Base-by-base conservation (phyloP, 2,113 vertebrate species). In the Seriola dumerili region DNA sequence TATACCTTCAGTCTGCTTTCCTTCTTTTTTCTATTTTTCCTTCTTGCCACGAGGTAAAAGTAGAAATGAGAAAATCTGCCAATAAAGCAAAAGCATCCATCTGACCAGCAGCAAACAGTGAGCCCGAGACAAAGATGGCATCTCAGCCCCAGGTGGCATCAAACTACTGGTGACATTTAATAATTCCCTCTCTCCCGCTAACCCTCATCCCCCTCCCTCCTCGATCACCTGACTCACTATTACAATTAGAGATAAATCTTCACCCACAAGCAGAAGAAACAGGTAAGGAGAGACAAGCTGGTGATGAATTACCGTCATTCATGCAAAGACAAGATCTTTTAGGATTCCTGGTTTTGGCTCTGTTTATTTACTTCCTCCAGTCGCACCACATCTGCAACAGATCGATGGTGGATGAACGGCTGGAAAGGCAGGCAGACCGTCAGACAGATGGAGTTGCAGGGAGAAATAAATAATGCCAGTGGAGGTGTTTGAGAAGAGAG, bases 251-350 rank as follows among this genome's bases (percentile, higher is more conserved):
- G 81, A 93, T 91, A 85, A 90, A 93, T 90, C 80, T 86, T 81
- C 85, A 81, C 67, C 76, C 46, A 23, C 78, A 48, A n/a, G 7
- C 48, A 57, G 69, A 75, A 81, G 81, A 70, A 86, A 64, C 46
- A 44, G 48, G 42, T 62, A 79, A 63, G 66, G 63, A 36, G 74
- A 71, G 84, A 84, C 77, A 72, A 63, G 77, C 21, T 66, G 7
- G 74, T 91, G 92, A 94, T 94, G 82, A 88, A 93, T 91, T 81
- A 89, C 86, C 64, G 6, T 78, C 84, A 86, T 89, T 91, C 89
- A 91, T 81, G 90, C 92, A 91, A 89, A 93, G 91, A 91, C 91
- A 90, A 90, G 89, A 92, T 91, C 90, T 93, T 91, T 86, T 81
- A 89, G 89, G 91, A 92, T 84, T 92, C 90, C 86, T 89, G 88